phyloP scores from a whole-genome alignment of 2,113 vertebrate species.

The Lampris incognitus region DNA sequence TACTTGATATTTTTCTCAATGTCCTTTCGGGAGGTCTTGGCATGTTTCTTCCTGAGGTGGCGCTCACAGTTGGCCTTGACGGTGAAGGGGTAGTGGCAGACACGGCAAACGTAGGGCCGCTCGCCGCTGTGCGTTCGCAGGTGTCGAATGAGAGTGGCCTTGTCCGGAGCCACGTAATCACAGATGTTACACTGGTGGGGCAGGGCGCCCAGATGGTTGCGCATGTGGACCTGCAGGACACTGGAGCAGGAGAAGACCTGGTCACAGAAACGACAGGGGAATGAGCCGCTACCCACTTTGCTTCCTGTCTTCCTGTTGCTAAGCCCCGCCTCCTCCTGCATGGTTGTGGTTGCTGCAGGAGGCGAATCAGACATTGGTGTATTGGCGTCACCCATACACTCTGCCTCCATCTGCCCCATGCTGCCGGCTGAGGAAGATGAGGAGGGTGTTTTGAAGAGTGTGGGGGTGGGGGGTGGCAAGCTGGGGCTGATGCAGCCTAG shows the following conservation, averaged over 20 bases:
- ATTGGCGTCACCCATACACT: slow-evolving; percentile 86
- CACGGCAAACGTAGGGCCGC: slow-evolving; percentile 95
- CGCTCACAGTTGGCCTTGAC: slow-evolving; percentile 99
- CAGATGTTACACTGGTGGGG: slow-evolving; percentile 98
- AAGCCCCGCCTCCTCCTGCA: slow-evolving; percentile 85
- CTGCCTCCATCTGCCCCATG: slow-evolving; percentile 79
- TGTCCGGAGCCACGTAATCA: slow-evolving; percentile 95
- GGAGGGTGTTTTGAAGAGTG: slow-evolving; percentile 83
- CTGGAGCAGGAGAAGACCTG: slow-evolving; percentile 94
- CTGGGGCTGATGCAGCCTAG: slow-evolving; percentile 93
- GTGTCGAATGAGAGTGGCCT: slow-evolving; percentile 95
- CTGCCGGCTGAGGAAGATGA: slow-evolving; percentile 72
- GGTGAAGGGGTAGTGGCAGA: slow-evolving; percentile 98
- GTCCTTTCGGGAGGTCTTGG: slow-evolving; percentile 93
- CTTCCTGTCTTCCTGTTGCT: slow-evolving; percentile 79
- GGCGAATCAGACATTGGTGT: slow-evolving; percentile 82
- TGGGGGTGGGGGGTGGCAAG: slow-evolving; percentile 86
- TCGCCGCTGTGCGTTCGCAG: slow-evolving; percentile 96
- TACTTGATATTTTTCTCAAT: slow-evolving; percentile 98
- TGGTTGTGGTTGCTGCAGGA: slow-evolving; percentile 58
- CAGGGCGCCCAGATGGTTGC: slow-evolving; percentile 93
- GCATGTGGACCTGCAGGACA: slow-evolving; percentile 92
- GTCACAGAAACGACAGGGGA: slow-evolving; percentile 94
- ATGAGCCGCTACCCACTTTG: slow-evolving; percentile 82
- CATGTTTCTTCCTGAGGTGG: slow-evolving; percentile 96